These are phyloP conservation scores for Ceratosolen fusciceps DNA, from an alignment of 1,140 invertebrate species.

Conservation along the genomic window DNA sequence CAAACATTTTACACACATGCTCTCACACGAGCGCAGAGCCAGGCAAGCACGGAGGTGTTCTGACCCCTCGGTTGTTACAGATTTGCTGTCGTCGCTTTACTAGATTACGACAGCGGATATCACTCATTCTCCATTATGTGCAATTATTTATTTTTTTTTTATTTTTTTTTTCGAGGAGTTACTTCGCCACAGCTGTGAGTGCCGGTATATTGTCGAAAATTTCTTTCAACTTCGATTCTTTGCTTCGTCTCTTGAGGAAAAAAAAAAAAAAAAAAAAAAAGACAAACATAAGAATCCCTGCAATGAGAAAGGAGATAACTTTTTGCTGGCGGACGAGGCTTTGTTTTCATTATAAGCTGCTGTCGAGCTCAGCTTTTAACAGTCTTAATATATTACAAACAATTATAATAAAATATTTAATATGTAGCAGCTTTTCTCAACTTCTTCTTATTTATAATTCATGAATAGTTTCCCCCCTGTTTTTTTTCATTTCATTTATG, in stretches of 20 bases:
- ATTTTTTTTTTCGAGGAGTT: constrained; percentile 8
- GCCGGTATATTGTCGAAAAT: neutral
- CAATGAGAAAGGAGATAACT: neutral
- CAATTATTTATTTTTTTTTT: too few species aligned
- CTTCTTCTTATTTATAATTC: too few species aligned
- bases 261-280: neutral
- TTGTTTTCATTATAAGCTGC: neutral
- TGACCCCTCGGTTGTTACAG: neutral
- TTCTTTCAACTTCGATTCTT: neutral
- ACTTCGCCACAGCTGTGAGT: neutral
- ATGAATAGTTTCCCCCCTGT: too few species aligned
- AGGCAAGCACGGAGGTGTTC: neutral
- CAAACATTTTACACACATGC: too few species aligned
- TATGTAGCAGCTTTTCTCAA: too few species aligned
- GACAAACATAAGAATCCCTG: neutral
- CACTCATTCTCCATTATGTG: constrained; percentile 21
- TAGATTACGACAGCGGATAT: constrained; percentile 41
- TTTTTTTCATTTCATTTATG: too few species aligned
- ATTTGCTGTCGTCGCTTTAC: constrained; percentile 5
- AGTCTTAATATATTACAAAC: too few species aligned
- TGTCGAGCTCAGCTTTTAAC: too few species aligned
- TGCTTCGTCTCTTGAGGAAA: neutral
- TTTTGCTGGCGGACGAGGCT: neutral
- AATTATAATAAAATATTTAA: too few species aligned
- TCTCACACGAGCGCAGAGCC: too few species aligned